Base-by-base conservation (phyloP, 2,113 vertebrate genomes). In the Erythrolamprus reginae region DNA sequence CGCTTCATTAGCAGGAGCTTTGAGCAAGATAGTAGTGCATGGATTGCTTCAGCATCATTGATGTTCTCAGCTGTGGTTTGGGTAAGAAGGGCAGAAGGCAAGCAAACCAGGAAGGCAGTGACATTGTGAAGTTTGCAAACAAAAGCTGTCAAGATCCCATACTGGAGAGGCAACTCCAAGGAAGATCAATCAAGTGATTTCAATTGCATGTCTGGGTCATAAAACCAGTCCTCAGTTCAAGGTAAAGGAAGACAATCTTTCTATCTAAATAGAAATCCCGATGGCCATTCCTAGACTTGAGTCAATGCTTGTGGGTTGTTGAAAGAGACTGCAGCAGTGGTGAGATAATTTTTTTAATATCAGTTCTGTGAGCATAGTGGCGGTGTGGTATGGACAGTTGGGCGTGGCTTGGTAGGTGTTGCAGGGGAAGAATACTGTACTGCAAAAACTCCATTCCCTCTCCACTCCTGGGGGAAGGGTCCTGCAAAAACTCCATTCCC, bases 111-210 rank as follows among this genome's bases (percentile, higher is more conserved):
- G 10, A 53, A 47, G 24, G 10, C n/a, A 84, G 52, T 86, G n/a
- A 93, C 24, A 33, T 51, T 91, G 45, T 61, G 55, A 89, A 90
- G 84, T 94, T 50, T 61, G 53, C 53, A 82, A 56, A 85, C 19
- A 8, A 26, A 90, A 92, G 7, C 19, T 2, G 0, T 23, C 55
- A 89, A 91, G 21, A 86, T 89, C 65, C 15, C 89, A 91, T 56
- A 48, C 95, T 94, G 91, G 86, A 94, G 2, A 2, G 65, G 33
- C 87, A 53, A 15, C 28, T 77, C n/a, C 24, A 83, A 8, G 82
- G 90, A 65, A 17, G 51, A 92, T 26, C 21, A 2, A 55, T 86
- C 83, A 1, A 17, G 24, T 92, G 86, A 88, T 48, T 90, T 33
- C 85, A 61, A 65, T 70, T 70, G 88, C 85, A 23, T 83, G 83